Evolutionary conservation across 2,888 invertebrate genomes (phyloP), one percentile per base, ranked within the genome.

Genomic region (Acheta domesticus): DNA sequence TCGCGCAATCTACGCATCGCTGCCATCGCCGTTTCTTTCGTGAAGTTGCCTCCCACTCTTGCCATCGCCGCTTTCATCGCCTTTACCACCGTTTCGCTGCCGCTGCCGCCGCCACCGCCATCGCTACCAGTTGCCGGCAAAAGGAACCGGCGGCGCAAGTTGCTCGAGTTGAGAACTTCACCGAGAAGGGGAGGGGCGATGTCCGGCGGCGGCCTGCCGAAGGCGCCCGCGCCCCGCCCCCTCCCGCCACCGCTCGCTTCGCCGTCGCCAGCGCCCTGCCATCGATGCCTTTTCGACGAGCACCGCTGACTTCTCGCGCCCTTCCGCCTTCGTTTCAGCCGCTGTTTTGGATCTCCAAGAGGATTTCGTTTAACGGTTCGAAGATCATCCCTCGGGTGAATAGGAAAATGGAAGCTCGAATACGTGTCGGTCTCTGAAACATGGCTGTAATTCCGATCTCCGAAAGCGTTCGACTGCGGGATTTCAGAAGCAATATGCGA

Each of bases 121-220:
- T 16, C 14, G 62, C 62, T 19, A 19, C 62, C 62, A 14, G n/a
- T 62, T n/a, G 62, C 62, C 62, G n/a, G 62, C 16, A n/a, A 62
- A 62, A 62, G n/a, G 62, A 62, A n/a, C 62, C 62, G 62, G 16
- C 62, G n/a, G 62, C 62, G 62, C 62, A 62, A 62, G 16, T 62
- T 62, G n/a, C n/a, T n/a, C 62, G 62, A 62, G 62, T 62, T 62
- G 16, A 62, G 62, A 62, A 62, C 16, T 62, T 62, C 16, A 62
- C 14, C 62, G 62, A 62, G 62, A n/a, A 62, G n/a, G 62, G 16
- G 62, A 62, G n/a, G 36, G 36, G 62, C n/a, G 62, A 62, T 62
- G 62, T 62, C 62, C 62, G 62, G 62, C 62, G 62, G 62, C 62
- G n/a, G 62, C 16, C 62, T 62, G 62, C 62, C 62, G 62, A 62